Conservation (phyloP, 2,113 vertebrate species). For the Odontesthes bonariensis region DNA sequence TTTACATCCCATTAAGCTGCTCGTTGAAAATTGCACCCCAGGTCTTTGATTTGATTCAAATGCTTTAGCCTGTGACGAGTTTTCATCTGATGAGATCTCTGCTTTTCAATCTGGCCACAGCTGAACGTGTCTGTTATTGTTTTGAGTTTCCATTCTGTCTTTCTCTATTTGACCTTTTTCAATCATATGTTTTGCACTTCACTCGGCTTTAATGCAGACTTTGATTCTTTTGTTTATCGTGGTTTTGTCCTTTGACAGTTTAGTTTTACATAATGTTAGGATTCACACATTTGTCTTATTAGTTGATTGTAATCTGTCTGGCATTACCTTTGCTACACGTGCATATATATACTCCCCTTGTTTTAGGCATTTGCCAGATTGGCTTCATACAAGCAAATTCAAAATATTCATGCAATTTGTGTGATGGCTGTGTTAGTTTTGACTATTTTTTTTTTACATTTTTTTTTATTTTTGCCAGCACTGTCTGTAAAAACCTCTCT, state of each 20-base stretch:
- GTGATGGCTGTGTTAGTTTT: not conserved
- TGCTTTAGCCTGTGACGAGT: slow-evolving; percentile 1
- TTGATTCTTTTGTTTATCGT: no score
- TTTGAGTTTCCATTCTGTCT: not conserved
- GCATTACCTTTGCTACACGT: not conserved
- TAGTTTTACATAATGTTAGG: not conserved
- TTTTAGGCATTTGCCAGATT: not conserved
- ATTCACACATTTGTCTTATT: not conserved
- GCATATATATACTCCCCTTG: not conserved
- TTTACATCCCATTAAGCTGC: not conserved
- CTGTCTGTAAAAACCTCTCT: not conserved
- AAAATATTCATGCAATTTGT: no score
- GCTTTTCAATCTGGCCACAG: not conserved
- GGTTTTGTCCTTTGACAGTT: no score
- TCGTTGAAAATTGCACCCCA: not conserved
- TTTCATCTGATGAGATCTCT: not conserved
- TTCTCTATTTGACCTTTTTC: not conserved
- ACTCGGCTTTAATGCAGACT: not conserved
- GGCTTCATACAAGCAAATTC: no score
- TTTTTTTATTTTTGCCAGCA: not conserved
- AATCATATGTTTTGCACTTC: not conserved
- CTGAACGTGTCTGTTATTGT: no score
- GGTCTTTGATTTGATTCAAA: not conserved
- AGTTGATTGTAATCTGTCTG: not conserved
- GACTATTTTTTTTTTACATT: not conserved